Base-by-base conservation (phyloP, 2,797 vertebrate genomes). In the Adelosebastes latens region DNA sequence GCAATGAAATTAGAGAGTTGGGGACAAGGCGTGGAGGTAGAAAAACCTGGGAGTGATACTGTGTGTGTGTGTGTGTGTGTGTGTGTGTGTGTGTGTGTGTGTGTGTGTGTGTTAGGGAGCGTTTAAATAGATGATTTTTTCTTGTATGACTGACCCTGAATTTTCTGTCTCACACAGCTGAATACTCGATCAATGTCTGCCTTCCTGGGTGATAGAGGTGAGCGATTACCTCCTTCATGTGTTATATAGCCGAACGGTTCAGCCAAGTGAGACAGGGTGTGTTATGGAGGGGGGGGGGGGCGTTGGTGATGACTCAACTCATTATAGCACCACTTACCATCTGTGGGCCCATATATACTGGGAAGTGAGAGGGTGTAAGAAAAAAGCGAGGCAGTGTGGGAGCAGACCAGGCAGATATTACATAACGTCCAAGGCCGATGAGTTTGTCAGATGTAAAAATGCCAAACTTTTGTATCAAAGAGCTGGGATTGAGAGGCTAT, bases 241-340 rank as follows among this genome's bases (percentile, higher is more conserved):
- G 24, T 63, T 80, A 79, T 72, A 46, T 46, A 31, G 72, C 65
- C 61, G 16, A 87, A 75, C 6, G 14, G 46, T 72, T 86, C 68
- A 81, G 65, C 73, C 69, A 55, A 73, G 27, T 69, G 71, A 80
- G 75, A 87, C 52, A 6, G 56, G 79, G 49, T 60, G 74, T 63
- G 34, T 27, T 27, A 59, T 22, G 64, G 39, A 13, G 16, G 1
- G 3, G 13, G 66, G 3, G 5, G 64, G 2, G 6, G 46, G 46
- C 46, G 29, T 31, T 6, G 55, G 39, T 55, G 75, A 70, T 79
- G 84, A 89, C 69, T 91, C 88, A 90, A 87, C 80, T 80, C 77
- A 80, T 85, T 86, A 89, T 83, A 84, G 73, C 83, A 83, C 67
- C 73, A 85, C 73, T 88, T 85, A 79, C 86, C 92, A 92, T 92